A percentile compares a stretch with the other conserved stretches of the same genome.
phyloP scores from a whole-genome alignment of 2,113 vertebrate genomes.

The Sigmodon hispidus region DNA sequence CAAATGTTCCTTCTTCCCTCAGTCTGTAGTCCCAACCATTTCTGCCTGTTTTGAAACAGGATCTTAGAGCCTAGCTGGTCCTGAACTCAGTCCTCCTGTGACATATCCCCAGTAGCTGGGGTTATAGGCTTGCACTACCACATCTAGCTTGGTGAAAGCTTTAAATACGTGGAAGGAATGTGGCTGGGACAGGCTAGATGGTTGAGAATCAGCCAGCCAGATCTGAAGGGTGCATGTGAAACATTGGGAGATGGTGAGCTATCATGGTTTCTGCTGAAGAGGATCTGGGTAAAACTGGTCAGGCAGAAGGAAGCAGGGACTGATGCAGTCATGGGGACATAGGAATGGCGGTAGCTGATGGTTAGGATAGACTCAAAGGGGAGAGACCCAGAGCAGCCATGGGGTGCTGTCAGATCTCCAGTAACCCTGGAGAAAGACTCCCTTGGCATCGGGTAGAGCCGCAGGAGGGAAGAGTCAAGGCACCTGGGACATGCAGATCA shows the following conservation, averaged over 20 bases:
- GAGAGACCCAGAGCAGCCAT: background rate
- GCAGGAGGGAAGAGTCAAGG: constrained; percentile 56
- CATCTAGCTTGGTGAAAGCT: background rate
- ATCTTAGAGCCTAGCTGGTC: background rate
- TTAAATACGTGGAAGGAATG: background rate
- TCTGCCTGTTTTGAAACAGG: background rate
- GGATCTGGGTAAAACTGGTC: background rate
- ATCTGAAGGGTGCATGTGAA: background rate
- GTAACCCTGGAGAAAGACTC: constrained; percentile 41
- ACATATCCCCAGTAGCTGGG: background rate
- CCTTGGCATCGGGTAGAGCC: constrained; percentile 27
- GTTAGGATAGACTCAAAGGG: background rate
- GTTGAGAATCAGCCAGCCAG: background rate
- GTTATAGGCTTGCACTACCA: background rate
- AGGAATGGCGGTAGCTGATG: background rate
- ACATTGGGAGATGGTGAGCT: background rate
- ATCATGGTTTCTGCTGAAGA: background rate
- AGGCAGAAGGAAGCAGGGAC: background rate
- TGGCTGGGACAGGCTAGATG: background rate
- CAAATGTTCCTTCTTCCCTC: background rate
- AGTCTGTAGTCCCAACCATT: background rate
- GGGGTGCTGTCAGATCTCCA: background rate
- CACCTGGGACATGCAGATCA: constrained; percentile 68
- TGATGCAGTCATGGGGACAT: background rate
- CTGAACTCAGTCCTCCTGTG: background rate